Conservation (phyloP, 2,797 vertebrate species). For the Octomys mimax region DNA sequence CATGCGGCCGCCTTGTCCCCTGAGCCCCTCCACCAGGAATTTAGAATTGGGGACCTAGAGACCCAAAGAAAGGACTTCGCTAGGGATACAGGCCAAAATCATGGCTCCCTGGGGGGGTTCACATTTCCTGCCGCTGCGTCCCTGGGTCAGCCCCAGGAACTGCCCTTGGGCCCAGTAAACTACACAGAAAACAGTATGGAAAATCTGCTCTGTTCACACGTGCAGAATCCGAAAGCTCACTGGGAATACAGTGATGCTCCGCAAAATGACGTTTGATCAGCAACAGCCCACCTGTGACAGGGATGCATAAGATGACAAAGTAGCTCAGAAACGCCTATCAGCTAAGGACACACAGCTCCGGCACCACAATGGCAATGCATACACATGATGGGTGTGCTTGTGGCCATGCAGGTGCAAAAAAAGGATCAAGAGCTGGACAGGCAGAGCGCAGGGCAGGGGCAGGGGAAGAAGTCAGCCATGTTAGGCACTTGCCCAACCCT, state of each 20-base stretch:
- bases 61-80: neutral
- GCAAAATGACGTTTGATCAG: no score
- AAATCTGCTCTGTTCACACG: neutral
- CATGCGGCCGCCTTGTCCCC: neutral
- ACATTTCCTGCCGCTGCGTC: neutral
- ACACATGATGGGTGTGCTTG: neutral
- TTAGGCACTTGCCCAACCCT: neutral
- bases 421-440: neutral
- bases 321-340: neutral
- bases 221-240: neutral
- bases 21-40: neutral
- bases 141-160: neutral
- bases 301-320: neutral
- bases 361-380: neutral
- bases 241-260: neutral
- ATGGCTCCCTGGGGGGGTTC: no score
- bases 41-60: neutral
- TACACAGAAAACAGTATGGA: neutral
- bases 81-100: neutral
- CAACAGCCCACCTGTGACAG: neutral
- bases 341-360: neutral
- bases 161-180: neutral
- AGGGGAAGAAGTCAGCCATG: neutral
- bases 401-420: neutral
- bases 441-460: neutral